Evolutionary conservation across 1,140 invertebrate species (phyloP), one percentile per base, ranked within the genome.

Genomic region (Caenorhabditis inopinata): DNA sequence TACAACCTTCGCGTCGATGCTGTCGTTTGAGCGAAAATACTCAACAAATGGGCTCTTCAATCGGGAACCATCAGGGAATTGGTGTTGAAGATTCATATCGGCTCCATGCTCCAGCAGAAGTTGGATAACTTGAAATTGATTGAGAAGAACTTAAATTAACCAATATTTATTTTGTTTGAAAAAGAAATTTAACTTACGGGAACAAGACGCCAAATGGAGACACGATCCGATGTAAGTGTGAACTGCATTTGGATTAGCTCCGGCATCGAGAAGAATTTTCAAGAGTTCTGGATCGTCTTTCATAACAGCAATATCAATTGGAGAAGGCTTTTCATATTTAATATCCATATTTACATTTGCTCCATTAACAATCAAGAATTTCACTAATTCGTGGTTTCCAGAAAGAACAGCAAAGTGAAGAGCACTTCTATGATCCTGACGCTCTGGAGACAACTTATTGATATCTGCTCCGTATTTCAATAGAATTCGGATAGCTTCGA

Each of bases 41-140:
- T 84, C 83, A n/a, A 84, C 83, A 21, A 84, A 77, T 21, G 83
- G 83, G 23, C 58, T 75, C 46, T 84, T 84, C 46, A 84, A 45
- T 4, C 29, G 32, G 58, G 82, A 53, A 1, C 83, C 83, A 62
- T 83, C 79, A 9, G 75, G 47, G 76, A 76, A 84, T 23, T 32
- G 23, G 27, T 83, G 78, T 32, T 78, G 46, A 18, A 84, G 42
- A 32, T 84, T 84, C 68, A 53, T 38, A 49, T 84, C 82, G 11
- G 83, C 82, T 18, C 83, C 83, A 21, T 62, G 38, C 18, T 80
- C 74, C 47, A 84, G 45, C 12, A 84, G 83, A 47, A 82, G 45
- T n/a, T 81, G 53, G n/a, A 84, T 45, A 46, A 84, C 74, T 47
- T 76, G 51, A 32, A 42, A 45, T 35, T 83, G 78, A 29, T 84